Evolutionary conservation across 2,888 invertebrate genomes (phyloP).

Genomic region (Eristalis arbustorum): DNA sequence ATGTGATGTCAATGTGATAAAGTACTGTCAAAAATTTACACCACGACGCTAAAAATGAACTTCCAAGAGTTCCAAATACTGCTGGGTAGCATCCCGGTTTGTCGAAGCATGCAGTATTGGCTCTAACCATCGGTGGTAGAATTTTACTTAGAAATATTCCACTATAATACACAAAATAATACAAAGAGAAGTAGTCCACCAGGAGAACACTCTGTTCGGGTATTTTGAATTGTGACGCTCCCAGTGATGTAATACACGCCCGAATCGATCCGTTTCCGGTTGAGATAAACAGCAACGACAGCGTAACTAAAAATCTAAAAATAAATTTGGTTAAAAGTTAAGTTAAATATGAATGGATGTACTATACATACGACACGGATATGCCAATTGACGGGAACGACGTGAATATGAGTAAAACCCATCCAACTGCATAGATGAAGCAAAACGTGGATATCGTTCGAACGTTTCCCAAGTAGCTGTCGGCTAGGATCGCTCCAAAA

Average conservation of each 20-base stretch:
- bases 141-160: slow-evolving; percentile 85
- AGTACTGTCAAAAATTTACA: slow-evolving; percentile 79
- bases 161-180: slow-evolving; percentile 83
- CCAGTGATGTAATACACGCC: slow-evolving; percentile 86
- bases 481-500: slow-evolving; percentile 85
- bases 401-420: slow-evolving; percentile 81
- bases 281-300: slow-evolving; percentile 84
- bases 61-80: slow-evolving; percentile 85
- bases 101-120: slow-evolving; percentile 81
- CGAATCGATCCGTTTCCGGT: slow-evolving; percentile 87
- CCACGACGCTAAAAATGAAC: slow-evolving; percentile 83
- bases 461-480: slow-evolving; percentile 83
- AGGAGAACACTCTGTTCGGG: slow-evolving; percentile 82
- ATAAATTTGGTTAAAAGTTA: slow-evolving; percentile 69
- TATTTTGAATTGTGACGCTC: slow-evolving; percentile 85
- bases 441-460: slow-evolving; percentile 83
- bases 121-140: slow-evolving; percentile 84
- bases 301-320: slow-evolving; percentile 81
- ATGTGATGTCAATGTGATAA: neutral
- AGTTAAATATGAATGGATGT: neutral
- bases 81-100: slow-evolving; percentile 82
- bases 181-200: slow-evolving; percentile 85
- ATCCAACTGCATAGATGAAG: slow-evolving; percentile 82
- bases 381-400: slow-evolving; percentile 78
- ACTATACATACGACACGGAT: slow-evolving; percentile 74